Evolutionary conservation across 2,113 vertebrate species (phyloP), one percentile per base, ranked within the genome.

Genomic region (Centropristis striata): DNA sequence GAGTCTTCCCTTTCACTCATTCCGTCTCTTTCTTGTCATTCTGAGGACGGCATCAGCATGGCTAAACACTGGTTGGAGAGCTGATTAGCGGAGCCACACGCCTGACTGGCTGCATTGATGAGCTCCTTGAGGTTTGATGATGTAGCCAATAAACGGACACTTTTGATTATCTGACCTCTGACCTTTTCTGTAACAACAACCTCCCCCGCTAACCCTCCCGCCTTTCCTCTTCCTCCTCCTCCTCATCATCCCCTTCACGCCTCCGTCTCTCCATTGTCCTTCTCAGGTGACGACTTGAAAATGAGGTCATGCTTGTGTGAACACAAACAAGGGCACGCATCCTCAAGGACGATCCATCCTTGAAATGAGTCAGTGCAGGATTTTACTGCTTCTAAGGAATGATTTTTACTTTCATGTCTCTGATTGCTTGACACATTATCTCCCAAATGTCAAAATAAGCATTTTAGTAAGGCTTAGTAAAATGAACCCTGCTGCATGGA

Each of bases 131-230:
- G 93, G 94, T 96, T 96, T 96, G 95, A 97, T 96, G 96, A 97
- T 96, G 95, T 96, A 92, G 95, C 94, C 95, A 94, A 95, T 95
- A 96, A 96, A 96, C 88, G 92, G 96, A 95, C 95, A 96, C 93
- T 94, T 97, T 93, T 96, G 96, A 97, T 98, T 96, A 94, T 92
- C 92, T 95, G 96, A 96, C 96, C 97, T 93, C 68, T 72, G 86
- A 88, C 87, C 90, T 88, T 71, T 77, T 71, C 74, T 75, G 78
- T 78, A 80, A 90, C 77, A 79, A 67, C 85, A 82, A 41, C 67
- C 54, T 9, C 32, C 27, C 21, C 16, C 51, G 13, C 13, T 51
- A 66, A 5, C 32, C 2, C 36, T 21, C 58, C 36, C 20, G 16
- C 28, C 57, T 44, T 50, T 37, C n/a, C 20, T 4, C 53, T 28